These are phyloP conservation scores for Malthinus flaveolus DNA, from an alignment of 2,888 invertebrate genomes.

Conservation along the genomic window DNA sequence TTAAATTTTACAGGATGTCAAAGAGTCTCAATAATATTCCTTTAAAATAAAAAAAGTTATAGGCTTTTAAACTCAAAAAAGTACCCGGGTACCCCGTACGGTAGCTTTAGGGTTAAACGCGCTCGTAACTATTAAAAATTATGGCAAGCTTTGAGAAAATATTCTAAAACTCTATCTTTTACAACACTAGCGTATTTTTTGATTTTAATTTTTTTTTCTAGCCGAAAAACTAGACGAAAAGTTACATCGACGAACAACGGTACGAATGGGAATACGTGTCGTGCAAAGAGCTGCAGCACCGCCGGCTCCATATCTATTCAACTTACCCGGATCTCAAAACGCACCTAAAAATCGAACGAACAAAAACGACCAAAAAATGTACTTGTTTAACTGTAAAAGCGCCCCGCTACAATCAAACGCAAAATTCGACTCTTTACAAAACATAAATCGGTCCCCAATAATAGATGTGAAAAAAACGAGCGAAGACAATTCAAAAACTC, in stretches of 20 bases:
- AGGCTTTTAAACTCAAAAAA: too few species aligned
- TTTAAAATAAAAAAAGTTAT: too few species aligned
- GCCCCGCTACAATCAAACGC: conserved; percentile 39
- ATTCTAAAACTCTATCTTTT: too few species aligned
- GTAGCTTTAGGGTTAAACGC: too few species aligned
- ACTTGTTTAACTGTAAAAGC: conserved; percentile 48
- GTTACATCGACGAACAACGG: conserved; percentile 75
- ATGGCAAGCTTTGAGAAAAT: too few species aligned
- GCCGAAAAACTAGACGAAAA: conserved; percentile 85
- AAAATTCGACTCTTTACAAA: conserved; percentile 2
- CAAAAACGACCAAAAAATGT: conserved; percentile 41
- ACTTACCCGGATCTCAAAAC: conserved; percentile 39
- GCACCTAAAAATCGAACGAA: conserved; percentile 19
- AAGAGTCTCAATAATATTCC: too few species aligned
- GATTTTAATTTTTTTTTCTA: conserved; percentile 48
- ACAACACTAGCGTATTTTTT: too few species aligned
- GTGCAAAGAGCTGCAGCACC: conserved; percentile 65
- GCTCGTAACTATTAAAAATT: too few species aligned
- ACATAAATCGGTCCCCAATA: conserved; percentile 33
- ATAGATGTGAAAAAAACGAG: conserved; percentile 8
- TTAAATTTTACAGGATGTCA: too few species aligned
- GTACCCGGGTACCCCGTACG: too few species aligned
- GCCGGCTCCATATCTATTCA: conserved; percentile 50
- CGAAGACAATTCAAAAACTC: conserved; percentile 11
- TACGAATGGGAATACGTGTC: conserved; percentile 84